Conservation (phyloP, 1,140 invertebrate genomes). For the Mya arenaria region DNA sequence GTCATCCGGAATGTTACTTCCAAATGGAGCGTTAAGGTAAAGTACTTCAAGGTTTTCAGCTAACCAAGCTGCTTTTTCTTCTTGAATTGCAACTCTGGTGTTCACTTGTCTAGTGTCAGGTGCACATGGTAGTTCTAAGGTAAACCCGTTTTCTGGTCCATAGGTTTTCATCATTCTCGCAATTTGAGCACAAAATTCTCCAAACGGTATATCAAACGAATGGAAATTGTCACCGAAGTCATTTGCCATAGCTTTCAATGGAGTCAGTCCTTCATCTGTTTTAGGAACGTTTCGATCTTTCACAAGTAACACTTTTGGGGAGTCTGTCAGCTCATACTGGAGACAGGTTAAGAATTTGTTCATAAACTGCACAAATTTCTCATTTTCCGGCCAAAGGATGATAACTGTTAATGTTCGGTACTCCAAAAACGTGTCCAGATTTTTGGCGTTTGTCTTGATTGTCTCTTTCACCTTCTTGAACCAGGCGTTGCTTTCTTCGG, state of each 20-base stretch:
- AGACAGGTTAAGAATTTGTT: constrained; percentile 58
- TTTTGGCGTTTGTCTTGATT: constrained; percentile 48
- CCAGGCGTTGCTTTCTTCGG: constrained; percentile 48
- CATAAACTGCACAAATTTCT: constrained; percentile 54
- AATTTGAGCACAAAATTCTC: neutral
- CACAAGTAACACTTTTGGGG: constrained; percentile 45
- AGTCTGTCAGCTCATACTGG: constrained; percentile 23
- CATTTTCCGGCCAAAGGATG: constrained; percentile 58
- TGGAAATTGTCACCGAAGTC: neutral
- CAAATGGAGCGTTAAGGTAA: constrained; percentile 53
- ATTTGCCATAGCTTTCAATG: neutral
- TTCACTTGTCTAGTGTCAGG: neutral
- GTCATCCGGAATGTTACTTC: constrained; percentile 29
- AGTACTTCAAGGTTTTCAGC: constrained; percentile 65
- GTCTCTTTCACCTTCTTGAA: constrained; percentile 39
- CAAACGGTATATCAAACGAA: neutral
- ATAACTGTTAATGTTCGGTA: constrained; percentile 60
- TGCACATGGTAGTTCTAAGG: constrained; percentile 21
- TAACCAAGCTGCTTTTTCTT: constrained; percentile 59
- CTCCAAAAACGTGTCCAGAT: constrained; percentile 50
- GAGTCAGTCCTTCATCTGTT: neutral
- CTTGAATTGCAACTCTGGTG: neutral
- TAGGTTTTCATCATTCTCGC: neutral
- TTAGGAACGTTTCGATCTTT: constrained; percentile 14
- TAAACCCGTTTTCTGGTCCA: neutral